phyloP scores from a whole-genome alignment of 1,140 invertebrate genomes.

The Pygmarrhopalites habei region DNA sequence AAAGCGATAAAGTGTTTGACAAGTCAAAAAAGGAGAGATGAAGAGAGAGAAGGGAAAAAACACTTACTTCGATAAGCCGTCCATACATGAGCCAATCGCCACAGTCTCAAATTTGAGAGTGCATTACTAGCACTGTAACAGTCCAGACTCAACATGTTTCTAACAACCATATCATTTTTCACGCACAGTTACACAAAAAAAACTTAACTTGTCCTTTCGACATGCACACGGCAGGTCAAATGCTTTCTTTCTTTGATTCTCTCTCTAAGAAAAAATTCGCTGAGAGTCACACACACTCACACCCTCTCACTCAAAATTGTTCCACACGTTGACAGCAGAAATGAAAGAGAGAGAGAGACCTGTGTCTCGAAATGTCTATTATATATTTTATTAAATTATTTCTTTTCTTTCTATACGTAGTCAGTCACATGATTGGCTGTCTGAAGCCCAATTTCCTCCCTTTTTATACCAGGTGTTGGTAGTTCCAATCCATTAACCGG shows the following conservation, averaged over 20 bases:
- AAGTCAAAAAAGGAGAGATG: background rate
- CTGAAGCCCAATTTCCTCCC: no score
- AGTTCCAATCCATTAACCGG: no score
- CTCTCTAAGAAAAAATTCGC: background rate
- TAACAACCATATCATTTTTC: slow-evolving; percentile 39
- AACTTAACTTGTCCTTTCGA: background rate
- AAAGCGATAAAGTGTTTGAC: no score
- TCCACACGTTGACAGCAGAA: no score
- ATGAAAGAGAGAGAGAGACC: no score
- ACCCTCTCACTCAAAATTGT: no score
- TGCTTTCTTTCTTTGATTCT: no score
- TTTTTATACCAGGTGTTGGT: no score
- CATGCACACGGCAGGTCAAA: background rate
- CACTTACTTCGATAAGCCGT: slow-evolving; percentile 40
- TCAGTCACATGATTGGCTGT: no score
- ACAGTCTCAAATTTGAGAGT: slow-evolving; percentile 39
- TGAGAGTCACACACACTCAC: background rate
- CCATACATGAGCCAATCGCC: slow-evolving; percentile 40
- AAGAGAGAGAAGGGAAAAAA: background rate
- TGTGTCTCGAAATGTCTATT: no score
- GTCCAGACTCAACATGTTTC: slow-evolving; percentile 40
- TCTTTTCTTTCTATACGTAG: no score
- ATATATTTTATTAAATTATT: no score
- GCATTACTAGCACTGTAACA: slow-evolving; percentile 40
- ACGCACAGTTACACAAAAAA: background rate